Conservation (phyloP, 2,797 vertebrate species). For the Peromyscus eremicus region DNA sequence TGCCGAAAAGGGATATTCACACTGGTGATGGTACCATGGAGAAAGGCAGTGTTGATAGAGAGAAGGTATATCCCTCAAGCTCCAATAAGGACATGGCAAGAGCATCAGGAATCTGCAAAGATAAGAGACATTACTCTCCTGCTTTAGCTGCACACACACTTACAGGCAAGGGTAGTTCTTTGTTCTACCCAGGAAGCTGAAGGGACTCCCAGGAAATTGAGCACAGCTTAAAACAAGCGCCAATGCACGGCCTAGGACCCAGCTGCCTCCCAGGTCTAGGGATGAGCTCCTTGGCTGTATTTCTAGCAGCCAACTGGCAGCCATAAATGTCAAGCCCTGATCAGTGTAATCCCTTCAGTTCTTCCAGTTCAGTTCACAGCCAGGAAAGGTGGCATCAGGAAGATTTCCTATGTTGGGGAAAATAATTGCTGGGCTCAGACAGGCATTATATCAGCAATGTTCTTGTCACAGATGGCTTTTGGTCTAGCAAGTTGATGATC, state of each 20-base stretch:
- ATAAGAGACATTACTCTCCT: background rate
- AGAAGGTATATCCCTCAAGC: background rate
- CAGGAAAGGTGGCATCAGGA: slow-evolving; percentile 60
- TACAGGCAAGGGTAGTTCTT: background rate
- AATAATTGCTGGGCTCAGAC: slow-evolving; percentile 31
- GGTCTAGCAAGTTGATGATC: slow-evolving; percentile 27
- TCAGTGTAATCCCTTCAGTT: slow-evolving; percentile 71
- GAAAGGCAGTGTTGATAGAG: background rate
- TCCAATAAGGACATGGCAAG: background rate
- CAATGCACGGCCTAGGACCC: slow-evolving; percentile 28
- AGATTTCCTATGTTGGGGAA: slow-evolving; percentile 44
- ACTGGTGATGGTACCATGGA: background rate
- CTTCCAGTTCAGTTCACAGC: slow-evolving; percentile 58
- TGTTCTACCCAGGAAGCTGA: background rate
- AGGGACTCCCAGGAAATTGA: slow-evolving; percentile 35
- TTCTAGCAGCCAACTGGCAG: slow-evolving; percentile 64
- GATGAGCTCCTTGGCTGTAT: slow-evolving; percentile 47
- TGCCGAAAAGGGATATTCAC: background rate
- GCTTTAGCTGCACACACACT: background rate
- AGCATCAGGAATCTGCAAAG: background rate
- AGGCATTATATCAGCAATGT: slow-evolving; percentile 20
- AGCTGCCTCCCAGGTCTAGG: slow-evolving; percentile 45
- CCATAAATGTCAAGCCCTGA: slow-evolving; percentile 77
- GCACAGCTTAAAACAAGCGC: background rate
- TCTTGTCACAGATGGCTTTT: background rate